Evolutionary conservation across 2,888 invertebrate species (phyloP).

Genomic region (Rhaphigaster nebulosa): DNA sequence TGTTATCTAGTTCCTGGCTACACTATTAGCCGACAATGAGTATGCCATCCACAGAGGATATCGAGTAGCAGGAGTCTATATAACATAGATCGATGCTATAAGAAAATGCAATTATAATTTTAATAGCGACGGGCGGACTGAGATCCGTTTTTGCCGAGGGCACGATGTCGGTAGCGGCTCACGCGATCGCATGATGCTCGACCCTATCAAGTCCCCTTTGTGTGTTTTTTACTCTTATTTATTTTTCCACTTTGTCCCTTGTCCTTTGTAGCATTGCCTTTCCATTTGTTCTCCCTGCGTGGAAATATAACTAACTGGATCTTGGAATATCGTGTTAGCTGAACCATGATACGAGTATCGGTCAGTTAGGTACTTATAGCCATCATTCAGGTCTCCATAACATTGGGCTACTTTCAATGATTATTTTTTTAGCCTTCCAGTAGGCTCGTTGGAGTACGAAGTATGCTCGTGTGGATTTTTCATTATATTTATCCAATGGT

Average conservation of each 20-base stretch:
- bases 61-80: background rate
- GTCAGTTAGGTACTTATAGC: background rate
- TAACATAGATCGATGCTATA: background rate
- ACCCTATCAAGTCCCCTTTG: background rate
- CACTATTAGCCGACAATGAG: background rate
- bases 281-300: background rate
- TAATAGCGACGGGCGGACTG: background rate
- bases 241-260: conserved; percentile 42
- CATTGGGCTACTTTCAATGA: background rate
- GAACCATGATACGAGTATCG: background rate
- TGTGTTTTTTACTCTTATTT: conserved; percentile 30
- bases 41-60: background rate
- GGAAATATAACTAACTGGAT: background rate
- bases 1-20: too few species aligned
- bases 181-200: conserved; percentile 36
- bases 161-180: background rate
- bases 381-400: background rate
- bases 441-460: too few species aligned
- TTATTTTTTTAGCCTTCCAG: too few species aligned
- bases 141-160: background rate
- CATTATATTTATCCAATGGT: too few species aligned
- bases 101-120: conserved; percentile 48
- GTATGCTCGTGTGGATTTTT: too few species aligned
- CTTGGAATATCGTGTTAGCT: background rate
- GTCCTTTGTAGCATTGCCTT: conserved; percentile 37